A percentile compares a stretch with the other conserved stretches of the same genome.
Evolutionary conservation across 1,140 invertebrate species (phyloP).

Genomic region (Eurosta solidaginis): DNA sequence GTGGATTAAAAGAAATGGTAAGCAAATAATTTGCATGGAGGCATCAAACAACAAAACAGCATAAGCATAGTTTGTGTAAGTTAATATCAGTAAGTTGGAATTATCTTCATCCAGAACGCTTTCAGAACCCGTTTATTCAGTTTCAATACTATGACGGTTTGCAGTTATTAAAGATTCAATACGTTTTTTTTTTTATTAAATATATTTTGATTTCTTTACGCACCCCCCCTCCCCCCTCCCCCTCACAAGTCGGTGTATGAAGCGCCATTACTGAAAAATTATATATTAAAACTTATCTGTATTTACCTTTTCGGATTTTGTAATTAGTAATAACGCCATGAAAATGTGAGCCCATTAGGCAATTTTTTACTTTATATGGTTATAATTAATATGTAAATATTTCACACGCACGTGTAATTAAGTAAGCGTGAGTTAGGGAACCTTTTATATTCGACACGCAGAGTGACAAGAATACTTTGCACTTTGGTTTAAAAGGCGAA

Average conservation of each 20-base stretch:
- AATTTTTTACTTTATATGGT: background rate
- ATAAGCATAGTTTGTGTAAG: background rate
- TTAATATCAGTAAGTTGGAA: background rate
- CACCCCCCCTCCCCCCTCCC: too few species aligned
- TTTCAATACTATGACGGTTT: too few species aligned
- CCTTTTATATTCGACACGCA: background rate
- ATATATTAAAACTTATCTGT: too few species aligned
- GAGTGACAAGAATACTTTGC: slow-evolving; percentile 1
- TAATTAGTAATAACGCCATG: too few species aligned
- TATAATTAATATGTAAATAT: background rate
- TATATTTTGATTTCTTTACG: too few species aligned
- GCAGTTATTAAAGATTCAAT: too few species aligned
- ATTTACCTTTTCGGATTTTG: too few species aligned
- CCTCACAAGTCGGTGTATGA: too few species aligned
- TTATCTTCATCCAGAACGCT: too few species aligned
- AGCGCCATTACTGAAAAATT: too few species aligned
- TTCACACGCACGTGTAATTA: slow-evolving; percentile 5
- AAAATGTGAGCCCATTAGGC: background rate
- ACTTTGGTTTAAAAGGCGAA: background rate
- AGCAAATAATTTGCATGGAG: background rate
- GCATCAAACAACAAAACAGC: background rate
- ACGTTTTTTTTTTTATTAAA: too few species aligned
- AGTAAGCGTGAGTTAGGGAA: background rate
- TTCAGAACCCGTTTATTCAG: too few species aligned
- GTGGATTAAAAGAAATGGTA: background rate